Evolutionary conservation across 2,797 vertebrate species (phyloP), one percentile per base, ranked within the genome.

Genomic region (Notolabrus celidotus): DNA sequence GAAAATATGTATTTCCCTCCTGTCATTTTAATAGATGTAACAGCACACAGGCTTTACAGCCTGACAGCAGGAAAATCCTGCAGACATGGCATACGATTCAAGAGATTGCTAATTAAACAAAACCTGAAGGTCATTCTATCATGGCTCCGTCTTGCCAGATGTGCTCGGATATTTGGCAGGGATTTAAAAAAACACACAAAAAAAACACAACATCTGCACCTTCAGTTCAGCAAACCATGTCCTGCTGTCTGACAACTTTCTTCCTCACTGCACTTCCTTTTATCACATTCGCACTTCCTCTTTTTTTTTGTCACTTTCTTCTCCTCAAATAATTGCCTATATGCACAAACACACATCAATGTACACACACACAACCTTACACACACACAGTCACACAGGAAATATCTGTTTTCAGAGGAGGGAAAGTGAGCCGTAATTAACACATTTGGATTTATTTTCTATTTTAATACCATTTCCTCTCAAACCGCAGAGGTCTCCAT

Each of bases 371-470:
- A 41, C 17, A 1, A 16, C 1, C 10, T 8, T 20, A 38, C 20
- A 17, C 19, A 17, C 27, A 20, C 10, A 45, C 20, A 34, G 29
- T 16, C 54, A 10, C 29, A 49, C 27, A 43, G 59, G 22, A 59
- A 39, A 51, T 59, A 19, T 62, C n/a, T 12, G 29, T 12, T 76
- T 79, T 67, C 22, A 46, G 10, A 31, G 20, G 22, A 23, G 59
- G 0, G 31, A 27, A 52, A 62, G 23, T 49, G 61, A 61, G 69
- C 38, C 53, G 65, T 61, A 80, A 82, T 89, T 74, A 87, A 78
- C 65, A 79, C 52, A 53, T 82, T 67, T 59, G 22, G 29, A 79
- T 72, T 65, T 9, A 19, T 38, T 64, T 67, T 38, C 0, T 9
- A 59, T 69, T 72, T 50, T 53, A 3, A 56, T 51, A 53, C 46